Evolutionary conservation across 1,140 invertebrate species (phyloP), one percentile per base, ranked within the genome.

Genomic region (Drosophila truncata): DNA sequence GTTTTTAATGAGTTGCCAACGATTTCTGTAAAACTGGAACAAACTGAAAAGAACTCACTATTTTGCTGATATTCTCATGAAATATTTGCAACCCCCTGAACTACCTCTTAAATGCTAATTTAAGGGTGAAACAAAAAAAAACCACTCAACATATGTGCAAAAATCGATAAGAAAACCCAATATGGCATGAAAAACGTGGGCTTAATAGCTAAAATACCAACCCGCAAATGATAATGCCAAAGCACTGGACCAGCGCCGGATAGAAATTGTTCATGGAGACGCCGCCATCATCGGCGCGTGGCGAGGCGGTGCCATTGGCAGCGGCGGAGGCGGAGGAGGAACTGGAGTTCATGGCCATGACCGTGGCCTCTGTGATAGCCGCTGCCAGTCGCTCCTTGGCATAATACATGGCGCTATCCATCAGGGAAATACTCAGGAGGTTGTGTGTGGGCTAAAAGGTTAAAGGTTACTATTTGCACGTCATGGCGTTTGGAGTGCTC

Each of bases 171-270:
- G 14, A 20, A 62, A 65, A 8, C 60, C 57, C 11, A 25, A 64
- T 64, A 16, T 42, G 14, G 4, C n/a, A 25, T 14, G 27, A n/a
- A 8, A 59, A 31, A 16, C 35, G 54, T 64, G 55, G 35, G 16
- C 16, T 27, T 25, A 5, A 13, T 23, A 18, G 39, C 35, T 42
- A 0, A n/a, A 47, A 37, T 49, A 93, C 94, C 95, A 94, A 98
- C 96, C 97, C 97, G 88, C 96, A 96, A 66, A 98, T 93, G 79
- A 99, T 98, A 57, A 99, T 96, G 44, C 95, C 96, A 94, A 99
- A 99, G 93, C 97, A 98, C 94, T 98, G 96, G 60, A 98, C 94
- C 37, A 99, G 93, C 14, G 98, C 98, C 72, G 97, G 96, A 93
- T 97, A 98, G 8, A 98, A 94, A 92, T 97, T 97, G 77, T 98